A percentile compares a stretch with the other conserved stretches of the same genome.
Evolutionary conservation across 2,113 vertebrate species (phyloP).

Genomic region (Stigmatopora argus): DNA sequence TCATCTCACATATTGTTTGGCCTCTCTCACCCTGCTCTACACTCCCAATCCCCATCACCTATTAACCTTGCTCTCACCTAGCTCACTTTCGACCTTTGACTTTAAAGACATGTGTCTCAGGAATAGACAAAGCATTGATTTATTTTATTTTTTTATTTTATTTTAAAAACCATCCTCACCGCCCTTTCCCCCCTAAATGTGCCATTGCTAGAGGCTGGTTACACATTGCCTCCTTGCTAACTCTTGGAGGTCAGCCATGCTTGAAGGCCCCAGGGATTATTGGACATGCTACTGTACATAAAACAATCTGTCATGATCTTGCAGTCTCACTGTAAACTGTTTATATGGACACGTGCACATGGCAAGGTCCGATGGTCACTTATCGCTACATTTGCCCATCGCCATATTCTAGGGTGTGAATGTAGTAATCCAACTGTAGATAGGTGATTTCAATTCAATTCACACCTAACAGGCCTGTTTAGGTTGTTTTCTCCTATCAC

Average conservation of each 20-base stretch:
- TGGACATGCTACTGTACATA: conserved; percentile 48
- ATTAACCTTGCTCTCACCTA: conserved; percentile 39
- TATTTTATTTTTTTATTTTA: conserved; percentile 35
- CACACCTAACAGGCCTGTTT: conserved; percentile 90
- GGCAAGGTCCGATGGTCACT: conserved; percentile 61
- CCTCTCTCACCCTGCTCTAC: conserved; percentile 22
- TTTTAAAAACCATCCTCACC: conserved; percentile 34
- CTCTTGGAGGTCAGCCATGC: conserved; percentile 71
- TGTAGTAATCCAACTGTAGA: conserved; percentile 82
- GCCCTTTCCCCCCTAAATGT: conserved; percentile 27
- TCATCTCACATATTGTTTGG: conserved; percentile 15
- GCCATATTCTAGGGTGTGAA: conserved; percentile 74
- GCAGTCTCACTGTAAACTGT: conserved; percentile 44
- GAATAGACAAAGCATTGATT: conserved; percentile 81
- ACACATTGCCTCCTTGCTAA: conserved; percentile 49
- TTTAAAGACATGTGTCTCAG: conserved; percentile 75
- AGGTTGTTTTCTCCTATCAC: conserved; percentile 61
- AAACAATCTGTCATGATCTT: conserved; percentile 48
- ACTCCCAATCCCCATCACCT: conserved; percentile 43
- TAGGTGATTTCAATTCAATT: conserved; percentile 99
- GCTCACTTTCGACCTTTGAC: conserved; percentile 48
- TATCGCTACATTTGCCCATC: conserved; percentile 34
- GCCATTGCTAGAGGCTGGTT: conserved; percentile 50
- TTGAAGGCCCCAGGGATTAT: conserved; percentile 75
- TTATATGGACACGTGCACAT: conserved; percentile 7